Base-by-base conservation (phyloP, 2,113 vertebrate species). In the Pollimyrus isidori region DNA sequence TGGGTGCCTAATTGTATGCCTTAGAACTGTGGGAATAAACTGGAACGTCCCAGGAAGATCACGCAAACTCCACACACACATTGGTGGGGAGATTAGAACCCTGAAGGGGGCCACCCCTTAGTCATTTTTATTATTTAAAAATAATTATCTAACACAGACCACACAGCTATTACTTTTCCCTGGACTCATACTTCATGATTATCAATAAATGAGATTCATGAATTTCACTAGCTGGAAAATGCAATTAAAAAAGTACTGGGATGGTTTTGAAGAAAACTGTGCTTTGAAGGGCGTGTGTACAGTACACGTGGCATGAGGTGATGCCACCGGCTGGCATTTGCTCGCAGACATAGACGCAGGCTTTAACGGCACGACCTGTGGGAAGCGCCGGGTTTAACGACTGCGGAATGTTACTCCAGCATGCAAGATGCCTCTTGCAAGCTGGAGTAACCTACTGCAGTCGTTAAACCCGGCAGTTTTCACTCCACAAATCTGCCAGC, bases 121-220 rank as follows among this genome's bases (percentile, higher is more conserved):
- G 69, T 76, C 69, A 30, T 35, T 76, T 76, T 76, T 39, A 83
- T 83, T 23, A 83, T 48, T 46, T 45, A 83, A 23, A 83, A 83
- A 83, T 46, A 83, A 83, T 83, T 45, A 46, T 83, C 80, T 48
- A 23, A 23, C 19, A 83, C 21, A 23, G 19, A 23, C 19, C 80
- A 35, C 48, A 76, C 39, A 76, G 26, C 15, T 35, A 76, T 76
- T 76, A 35, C 35, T 76, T 76, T 76, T 76, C 69, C 15, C 62
- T 3, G 11, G 69, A 76, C 30, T 39, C 30, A 35, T 76, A 76
- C 69, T 39, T 76, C 69, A 83, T 46, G 39, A 46, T 83, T 83
- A 83, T 83, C 45, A 83, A 45, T 83, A 83, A 46, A 76, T 76
- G 69, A 76, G 69, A 83, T 83, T 83, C 45, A 45, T 83, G 39